A percentile compares a stretch with the other conserved stretches of the same genome.
These are phyloP conservation scores for Aradophagus sp. DNA, from an alignment of 1,140 invertebrate genomes.

Conservation along the genomic window DNA sequence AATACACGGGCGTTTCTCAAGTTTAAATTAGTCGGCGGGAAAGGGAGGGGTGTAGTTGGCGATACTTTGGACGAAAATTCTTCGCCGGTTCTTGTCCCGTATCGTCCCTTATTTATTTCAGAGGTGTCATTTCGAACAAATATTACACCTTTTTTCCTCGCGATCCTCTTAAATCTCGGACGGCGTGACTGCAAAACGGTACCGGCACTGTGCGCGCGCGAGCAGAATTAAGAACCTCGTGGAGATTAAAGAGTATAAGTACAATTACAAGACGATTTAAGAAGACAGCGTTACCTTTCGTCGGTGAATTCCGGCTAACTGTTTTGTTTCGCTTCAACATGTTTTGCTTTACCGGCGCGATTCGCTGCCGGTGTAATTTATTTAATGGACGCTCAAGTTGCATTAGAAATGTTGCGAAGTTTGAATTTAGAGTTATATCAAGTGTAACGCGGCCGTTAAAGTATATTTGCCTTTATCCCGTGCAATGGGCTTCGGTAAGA, in stretches of 20 bases:
- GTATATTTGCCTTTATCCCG: too few relatives aligned
- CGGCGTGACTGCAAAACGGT: conserved; percentile 18
- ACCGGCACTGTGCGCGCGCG: conserved; percentile 6
- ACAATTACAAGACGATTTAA: conserved; percentile 38
- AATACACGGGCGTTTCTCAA: conserved; percentile 5
- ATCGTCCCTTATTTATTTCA: conserved; percentile 9
- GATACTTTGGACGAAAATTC: background rate
- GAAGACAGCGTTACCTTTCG: too few relatives aligned
- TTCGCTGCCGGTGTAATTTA: conserved; percentile 22
- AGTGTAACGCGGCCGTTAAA: too few relatives aligned
- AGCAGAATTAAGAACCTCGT: conserved; percentile 23
- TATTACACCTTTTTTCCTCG: conserved; percentile 7
- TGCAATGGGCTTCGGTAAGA: too few relatives aligned
- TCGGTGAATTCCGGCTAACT: conserved; percentile 20
- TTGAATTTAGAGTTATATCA: too few relatives aligned
- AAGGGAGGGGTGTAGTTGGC: too few relatives aligned
- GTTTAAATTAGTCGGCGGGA: conserved; percentile 15
- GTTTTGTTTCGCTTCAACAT: conserved; percentile 14
- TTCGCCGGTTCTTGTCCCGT: conserved; percentile 1
- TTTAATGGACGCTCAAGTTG: conserved; percentile 7
- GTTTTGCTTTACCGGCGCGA: conserved; percentile 8
- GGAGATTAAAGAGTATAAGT: conserved; percentile 36
- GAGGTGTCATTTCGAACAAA: too few relatives aligned
- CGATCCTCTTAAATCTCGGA: conserved; percentile 15
- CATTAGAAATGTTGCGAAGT: too few relatives aligned